These are phyloP conservation scores for Tholera decimalis DNA, from an alignment of 2,888 invertebrate genomes.

Conservation along the genomic window DNA sequence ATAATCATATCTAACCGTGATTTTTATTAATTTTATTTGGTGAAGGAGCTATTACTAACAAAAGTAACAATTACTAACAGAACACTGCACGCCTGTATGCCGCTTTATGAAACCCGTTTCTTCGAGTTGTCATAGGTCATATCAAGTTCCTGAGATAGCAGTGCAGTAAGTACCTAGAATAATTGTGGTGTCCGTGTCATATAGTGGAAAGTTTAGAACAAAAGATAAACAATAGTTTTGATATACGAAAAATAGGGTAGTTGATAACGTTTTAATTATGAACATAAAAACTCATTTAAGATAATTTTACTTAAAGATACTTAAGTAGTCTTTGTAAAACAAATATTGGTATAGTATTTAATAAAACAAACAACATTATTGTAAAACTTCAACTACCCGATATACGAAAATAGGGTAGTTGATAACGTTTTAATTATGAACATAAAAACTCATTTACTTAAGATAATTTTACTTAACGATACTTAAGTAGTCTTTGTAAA, in stretches of 20 bases:
- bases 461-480: too few relatives aligned
- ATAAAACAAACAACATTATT: too few relatives aligned
- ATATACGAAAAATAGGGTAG: background rate
- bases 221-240: background rate
- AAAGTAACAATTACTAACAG: conserved; percentile 87
- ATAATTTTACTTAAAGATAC: too few relatives aligned
- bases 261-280: background rate
- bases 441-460: background rate
- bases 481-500: too few relatives aligned
- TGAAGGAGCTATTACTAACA: conserved; percentile 58
- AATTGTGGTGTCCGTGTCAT: conserved; percentile 34
- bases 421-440: background rate
- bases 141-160: conserved; percentile 88
- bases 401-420: background rate
- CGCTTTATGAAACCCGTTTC: conserved; percentile 90
- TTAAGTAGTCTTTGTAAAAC: too few relatives aligned
- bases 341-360: too few relatives aligned
- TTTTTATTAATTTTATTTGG: conserved; percentile 33
- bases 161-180: conserved; percentile 86
- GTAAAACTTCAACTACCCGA: too few relatives aligned
- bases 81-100: conserved; percentile 90
- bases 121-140: conserved; percentile 81
- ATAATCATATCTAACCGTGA: too few relatives aligned
- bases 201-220: conserved; percentile 7
- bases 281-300: background rate